phyloP scores from a whole-genome alignment of 23 tunicate species.

The Styela plicata region DNA sequence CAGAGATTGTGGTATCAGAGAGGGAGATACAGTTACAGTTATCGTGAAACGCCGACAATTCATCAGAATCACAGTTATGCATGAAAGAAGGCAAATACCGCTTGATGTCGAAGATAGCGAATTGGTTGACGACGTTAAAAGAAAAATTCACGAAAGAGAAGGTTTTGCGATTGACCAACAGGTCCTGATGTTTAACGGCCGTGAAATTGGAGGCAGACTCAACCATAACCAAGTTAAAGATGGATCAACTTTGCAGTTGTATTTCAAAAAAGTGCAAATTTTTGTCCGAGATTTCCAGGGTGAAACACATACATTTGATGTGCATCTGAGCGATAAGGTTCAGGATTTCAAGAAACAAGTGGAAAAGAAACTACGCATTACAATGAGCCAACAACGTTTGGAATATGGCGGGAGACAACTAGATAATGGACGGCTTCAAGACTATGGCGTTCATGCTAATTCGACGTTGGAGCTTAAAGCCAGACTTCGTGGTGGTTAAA shows the following conservation, averaged over 20 bases:
- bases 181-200: not conserved
- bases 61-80: not conserved
- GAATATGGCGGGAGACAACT: not conserved
- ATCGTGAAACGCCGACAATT: not conserved
- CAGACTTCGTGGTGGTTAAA: not conserved
- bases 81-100: not conserved
- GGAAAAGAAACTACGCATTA: not conserved
- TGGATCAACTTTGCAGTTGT: not conserved
- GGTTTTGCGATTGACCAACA: not conserved
- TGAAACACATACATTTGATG: not conserved
- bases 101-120: not conserved
- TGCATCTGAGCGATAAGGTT: not conserved
- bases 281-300: not conserved
- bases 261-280: not conserved
- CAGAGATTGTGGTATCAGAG: not conserved
- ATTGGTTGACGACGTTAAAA: not conserved
- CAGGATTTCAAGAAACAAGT: not conserved
- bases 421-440: not conserved
- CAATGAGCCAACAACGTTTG: not conserved
- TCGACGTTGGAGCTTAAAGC: not conserved
- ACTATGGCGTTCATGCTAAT: not conserved
- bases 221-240: not conserved
- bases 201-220: not conserved
- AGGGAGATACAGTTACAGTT: not conserved
- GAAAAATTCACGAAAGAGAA: not conserved